Conservation (phyloP, 2,113 vertebrate species). For the Dunckerocampus dactyliophorus region DNA sequence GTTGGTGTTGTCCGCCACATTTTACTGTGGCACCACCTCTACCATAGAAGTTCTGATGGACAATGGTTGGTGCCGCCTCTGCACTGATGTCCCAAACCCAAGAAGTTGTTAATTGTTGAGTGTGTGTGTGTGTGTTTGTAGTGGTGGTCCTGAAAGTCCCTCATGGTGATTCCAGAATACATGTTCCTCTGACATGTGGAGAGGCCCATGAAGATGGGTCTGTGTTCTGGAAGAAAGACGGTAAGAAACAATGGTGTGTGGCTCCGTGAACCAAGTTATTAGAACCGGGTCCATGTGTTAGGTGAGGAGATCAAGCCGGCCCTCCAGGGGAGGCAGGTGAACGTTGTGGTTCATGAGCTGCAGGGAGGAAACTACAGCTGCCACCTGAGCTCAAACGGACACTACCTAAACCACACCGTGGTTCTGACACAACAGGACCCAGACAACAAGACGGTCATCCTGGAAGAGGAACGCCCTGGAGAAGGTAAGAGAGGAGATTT, state of each 20-base stretch:
- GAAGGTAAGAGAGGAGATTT: constrained; percentile 18
- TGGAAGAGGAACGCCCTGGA: constrained; percentile 27
- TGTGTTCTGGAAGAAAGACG: constrained; percentile 67
- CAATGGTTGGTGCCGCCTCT: constrained; percentile 57
- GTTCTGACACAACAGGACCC: constrained; percentile 57
- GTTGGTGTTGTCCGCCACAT: constrained; percentile 2
- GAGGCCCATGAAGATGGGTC: constrained; percentile 30
- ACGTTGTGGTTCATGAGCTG: constrained; percentile 50
- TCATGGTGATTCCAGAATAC: not conserved
- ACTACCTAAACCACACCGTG: constrained; percentile 67
- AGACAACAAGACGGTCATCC: constrained; percentile 47
- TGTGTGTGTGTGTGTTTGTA: constrained; percentile 26
- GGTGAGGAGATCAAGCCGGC: constrained; percentile 16
- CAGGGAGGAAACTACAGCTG: constrained; percentile 72
- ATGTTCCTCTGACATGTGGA: constrained; percentile 62
- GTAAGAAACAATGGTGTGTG: constrained; percentile 13
- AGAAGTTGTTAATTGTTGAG: not conserved
- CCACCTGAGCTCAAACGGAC: constrained; percentile 43
- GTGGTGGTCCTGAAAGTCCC: constrained; percentile 59
- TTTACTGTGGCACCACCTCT: constrained; percentile 11
- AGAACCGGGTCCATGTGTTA: constrained; percentile 15
- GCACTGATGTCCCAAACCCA: not conserved
- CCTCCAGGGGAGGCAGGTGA: constrained; percentile 54
- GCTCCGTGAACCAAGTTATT: too few species aligned
- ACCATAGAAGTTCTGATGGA: constrained; percentile 42